phyloP scores from a whole-genome alignment of 2,113 vertebrate species.

The Mellivora capensis region DNA sequence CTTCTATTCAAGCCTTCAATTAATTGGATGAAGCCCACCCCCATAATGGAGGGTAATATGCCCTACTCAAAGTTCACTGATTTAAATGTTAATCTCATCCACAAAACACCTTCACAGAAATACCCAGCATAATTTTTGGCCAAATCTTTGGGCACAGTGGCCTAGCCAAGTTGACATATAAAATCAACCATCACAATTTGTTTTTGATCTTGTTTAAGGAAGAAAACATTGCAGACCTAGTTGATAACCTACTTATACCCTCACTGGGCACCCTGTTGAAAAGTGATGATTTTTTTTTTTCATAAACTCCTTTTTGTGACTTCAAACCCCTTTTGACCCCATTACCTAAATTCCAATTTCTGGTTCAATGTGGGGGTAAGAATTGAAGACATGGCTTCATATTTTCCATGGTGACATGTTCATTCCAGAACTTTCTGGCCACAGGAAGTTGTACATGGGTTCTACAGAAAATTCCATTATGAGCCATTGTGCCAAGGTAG shows the following conservation, averaged over 20 bases:
- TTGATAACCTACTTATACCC: not conserved
- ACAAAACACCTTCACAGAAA: not conserved
- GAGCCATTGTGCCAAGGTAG: not conserved
- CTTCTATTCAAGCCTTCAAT: not conserved
- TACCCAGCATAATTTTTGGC: not conserved
- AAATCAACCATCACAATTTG: not conserved
- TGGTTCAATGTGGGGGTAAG: not conserved
- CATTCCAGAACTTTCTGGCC: not conserved
- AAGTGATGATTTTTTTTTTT: not conserved
- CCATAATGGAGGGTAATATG: not conserved
- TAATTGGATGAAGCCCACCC: not conserved
- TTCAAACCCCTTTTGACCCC: not conserved
- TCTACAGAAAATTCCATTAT: not conserved
- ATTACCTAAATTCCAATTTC: not conserved
- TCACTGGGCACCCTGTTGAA: not conserved
- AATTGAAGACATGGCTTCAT: not conserved
- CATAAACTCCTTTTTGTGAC: not conserved
- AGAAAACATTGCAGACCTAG: not conserved
- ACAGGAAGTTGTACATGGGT: not conserved
- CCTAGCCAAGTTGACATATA: not conserved
- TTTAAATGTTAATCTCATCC: not conserved
- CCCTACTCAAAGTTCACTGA: not conserved
- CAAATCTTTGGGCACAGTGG: not conserved
- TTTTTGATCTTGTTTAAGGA: not conserved
- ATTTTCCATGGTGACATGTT: not conserved